Base-by-base conservation (phyloP, 2,113 vertebrate species). In the Calonectris borealis region DNA sequence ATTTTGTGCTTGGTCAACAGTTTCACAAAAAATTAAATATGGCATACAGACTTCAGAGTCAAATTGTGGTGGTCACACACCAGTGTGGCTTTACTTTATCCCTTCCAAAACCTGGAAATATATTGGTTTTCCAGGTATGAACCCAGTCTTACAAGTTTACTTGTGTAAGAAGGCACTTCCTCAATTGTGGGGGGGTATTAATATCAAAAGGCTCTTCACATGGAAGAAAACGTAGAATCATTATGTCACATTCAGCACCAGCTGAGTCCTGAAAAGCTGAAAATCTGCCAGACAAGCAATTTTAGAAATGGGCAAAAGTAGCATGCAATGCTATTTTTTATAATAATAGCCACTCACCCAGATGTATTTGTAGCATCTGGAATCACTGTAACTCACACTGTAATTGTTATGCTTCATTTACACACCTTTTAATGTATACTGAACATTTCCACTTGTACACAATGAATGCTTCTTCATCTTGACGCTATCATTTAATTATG, bases 141-240 rank as follows among this genome's bases (percentile, higher is more conserved):
- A 29, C 21, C 16, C 6, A 36, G 6, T 19, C 21, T 54, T 38
- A 44, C 13, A 58, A 52, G 27, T 46, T 86, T 57, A 16, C 19
- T 66, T 49, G 13, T 27, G 21, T 21, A 77, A 70, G 31, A 61
- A 44, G 25, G 25, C 17, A 32, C 26, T 77, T 90, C 51, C 36
- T 83, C 9, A 10, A 2, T 13, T 42, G 2, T 21, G 4, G 16
- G 9, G 2, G 6, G 1, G 1, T 48, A 49, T 58, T 31, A 55
- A 44, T 79, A 72, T 49, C 27, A 83, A 22, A 25, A 60, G 17
- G 7, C 46, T 38, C 27, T 92, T 93, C 15, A 49, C 10, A 31
- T 31, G 16, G 27, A 90, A 86, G 26, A 72, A 62, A 52, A 62
- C 15, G 3, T 7, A 64, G 60, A 48, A 36, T 16, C 2, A 44